phyloP scores from a whole-genome alignment of 2,888 invertebrate genomes.

The Agrotis segetum region DNA sequence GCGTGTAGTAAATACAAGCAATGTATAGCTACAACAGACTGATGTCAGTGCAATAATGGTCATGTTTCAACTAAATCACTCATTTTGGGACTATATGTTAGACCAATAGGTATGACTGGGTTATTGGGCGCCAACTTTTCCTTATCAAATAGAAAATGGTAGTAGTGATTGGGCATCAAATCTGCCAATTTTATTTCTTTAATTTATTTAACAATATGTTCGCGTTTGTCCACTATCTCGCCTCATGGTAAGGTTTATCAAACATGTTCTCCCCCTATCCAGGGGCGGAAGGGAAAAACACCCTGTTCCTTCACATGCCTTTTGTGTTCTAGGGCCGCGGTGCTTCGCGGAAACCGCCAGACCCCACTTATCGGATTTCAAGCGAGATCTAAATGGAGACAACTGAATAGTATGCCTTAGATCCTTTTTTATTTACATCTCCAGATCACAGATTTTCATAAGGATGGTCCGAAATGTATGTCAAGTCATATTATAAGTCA shows the following conservation, averaged over 20 bases:
- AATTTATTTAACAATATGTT: too few species aligned
- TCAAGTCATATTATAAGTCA: too few species aligned
- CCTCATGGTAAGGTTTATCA: too few species aligned
- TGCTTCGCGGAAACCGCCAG: too few species aligned
- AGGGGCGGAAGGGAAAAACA: too few species aligned
- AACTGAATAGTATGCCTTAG: neutral
- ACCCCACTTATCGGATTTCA: neutral
- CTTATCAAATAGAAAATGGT: neutral
- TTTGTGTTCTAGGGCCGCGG: too few species aligned
- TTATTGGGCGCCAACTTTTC: neutral
- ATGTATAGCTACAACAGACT: constrained; percentile 4
- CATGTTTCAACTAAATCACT: neutral
- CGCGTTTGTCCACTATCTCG: too few species aligned
- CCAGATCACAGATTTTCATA: too few species aligned
- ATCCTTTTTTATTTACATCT: neutral
- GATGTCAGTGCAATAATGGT: neutral
- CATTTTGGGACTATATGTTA: neutral
- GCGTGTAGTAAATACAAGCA: constrained; percentile 29
- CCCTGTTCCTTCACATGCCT: too few species aligned
- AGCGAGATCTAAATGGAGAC: neutral
- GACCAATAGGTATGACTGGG: neutral
- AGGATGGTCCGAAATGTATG: too few species aligned
- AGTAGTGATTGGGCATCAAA: neutral
- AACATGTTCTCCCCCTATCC: too few species aligned
- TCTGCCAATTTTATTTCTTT: neutral